Evolutionary conservation across 2,113 vertebrate genomes (phyloP), one percentile per base, ranked within the genome.

Genomic region (Cathartes aura): DNA sequence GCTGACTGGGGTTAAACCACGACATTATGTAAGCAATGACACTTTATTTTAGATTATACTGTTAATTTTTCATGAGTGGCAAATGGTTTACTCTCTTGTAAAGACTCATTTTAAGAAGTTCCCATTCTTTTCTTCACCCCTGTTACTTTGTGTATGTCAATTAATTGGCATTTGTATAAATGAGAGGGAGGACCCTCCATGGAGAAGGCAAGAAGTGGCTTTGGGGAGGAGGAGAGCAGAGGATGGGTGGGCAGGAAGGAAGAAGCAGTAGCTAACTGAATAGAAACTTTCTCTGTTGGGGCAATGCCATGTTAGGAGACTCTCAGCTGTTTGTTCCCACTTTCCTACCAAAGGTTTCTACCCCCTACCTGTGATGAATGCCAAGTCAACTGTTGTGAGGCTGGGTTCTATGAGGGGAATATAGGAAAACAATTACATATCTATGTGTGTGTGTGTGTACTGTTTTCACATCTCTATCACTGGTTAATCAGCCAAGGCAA

Each of bases 101-200:
- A 72, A 38, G 38, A 38, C 38, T 9, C 13, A 42, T 74, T 94
- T 53, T 32, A 88, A 67, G 47, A 79, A 63, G 12, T 40, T 87
- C 14, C 22, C 12, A 48, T 47, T 82, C 40, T 15, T 23, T 75
- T 71, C 30, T 79, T 93, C 56, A 67, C 19, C 42, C 5, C 0
- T 67, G 4, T 40, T 48, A 62, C 8, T 83, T 71, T 2, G 14
- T 23, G 15, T 50, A 48, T 0, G 0, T 42, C 26, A 93, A 55
- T 55, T 66, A 87, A 93, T 30, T 68, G 45, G 4, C 48, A 48
- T 56, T 91, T 85, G 32, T 55, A 38, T 42, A 67, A 71, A 32
- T 30, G 56, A 90, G 52, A 22, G 26, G 45, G 59, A 76, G 17
- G 21, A 63, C 12, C n/a, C 9, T 72, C 20, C 8, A 6, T 15